Conservation (phyloP, 1,140 invertebrate genomes). For the Amyelois transitella region DNA sequence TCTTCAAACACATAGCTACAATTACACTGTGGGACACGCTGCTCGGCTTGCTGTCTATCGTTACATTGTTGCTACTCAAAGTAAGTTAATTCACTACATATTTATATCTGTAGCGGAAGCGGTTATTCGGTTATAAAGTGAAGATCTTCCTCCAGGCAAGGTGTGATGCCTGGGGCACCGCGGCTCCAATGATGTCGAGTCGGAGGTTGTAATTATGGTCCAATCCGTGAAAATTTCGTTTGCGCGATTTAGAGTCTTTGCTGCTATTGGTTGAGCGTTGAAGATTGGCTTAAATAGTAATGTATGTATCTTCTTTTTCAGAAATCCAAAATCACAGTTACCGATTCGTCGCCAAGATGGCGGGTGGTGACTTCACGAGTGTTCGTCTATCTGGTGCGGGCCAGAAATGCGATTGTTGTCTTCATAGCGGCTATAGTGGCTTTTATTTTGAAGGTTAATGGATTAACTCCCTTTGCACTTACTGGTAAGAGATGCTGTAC, state of each 20-base stretch:
- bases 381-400: slow-evolving; percentile 31
- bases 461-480: slow-evolving; percentile 72
- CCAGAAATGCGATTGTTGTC: slow-evolving; percentile 82
- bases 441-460: slow-evolving; percentile 56
- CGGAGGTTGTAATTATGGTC: no score
- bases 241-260: no score
- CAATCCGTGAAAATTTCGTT: no score
- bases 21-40: slow-evolving; percentile 71
- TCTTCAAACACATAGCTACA: slow-evolving; percentile 67
- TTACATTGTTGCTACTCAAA: slow-evolving; percentile 72
- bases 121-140: neutral
- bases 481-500: slow-evolving; percentile 67
- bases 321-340: slow-evolving; percentile 12
- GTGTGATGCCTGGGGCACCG: no score
- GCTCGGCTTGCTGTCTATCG: slow-evolving; percentile 76
- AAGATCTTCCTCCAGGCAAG: no score
- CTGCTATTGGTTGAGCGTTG: no score
- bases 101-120: neutral
- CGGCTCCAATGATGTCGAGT: no score
- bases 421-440: slow-evolving; percentile 77
- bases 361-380: neutral
- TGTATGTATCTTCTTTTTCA: slow-evolving; percentile 1
- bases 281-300: neutral
- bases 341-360: neutral
- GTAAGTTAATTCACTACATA: slow-evolving; percentile 22